Percentiles rank a stretch among this genome's conserved stretches.
Evolutionary conservation across 2,113 vertebrate species (phyloP).

Genomic region (Puffinus mauretanicus): DNA sequence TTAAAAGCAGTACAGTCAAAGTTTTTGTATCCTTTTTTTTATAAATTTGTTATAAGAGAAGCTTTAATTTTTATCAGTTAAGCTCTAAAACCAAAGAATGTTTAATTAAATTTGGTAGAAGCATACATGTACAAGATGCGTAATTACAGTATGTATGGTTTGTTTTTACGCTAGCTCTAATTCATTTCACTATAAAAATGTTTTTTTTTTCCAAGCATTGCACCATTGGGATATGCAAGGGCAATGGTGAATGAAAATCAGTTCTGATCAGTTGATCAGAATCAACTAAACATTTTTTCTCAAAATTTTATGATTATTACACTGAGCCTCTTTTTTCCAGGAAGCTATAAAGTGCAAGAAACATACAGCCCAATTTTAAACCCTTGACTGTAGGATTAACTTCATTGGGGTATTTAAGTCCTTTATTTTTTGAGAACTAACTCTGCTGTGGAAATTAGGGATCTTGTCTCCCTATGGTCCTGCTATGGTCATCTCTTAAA

Average conservation of each 20-base stretch:
- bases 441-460: not conserved
- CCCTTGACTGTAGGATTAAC: not conserved
- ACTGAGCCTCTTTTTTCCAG: not conserved
- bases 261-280: not conserved
- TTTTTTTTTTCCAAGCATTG: not conserved
- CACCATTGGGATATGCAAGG: not conserved
- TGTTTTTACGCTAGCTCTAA: not conserved
- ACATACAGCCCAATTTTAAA: not conserved
- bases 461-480: not conserved
- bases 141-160: not conserved
- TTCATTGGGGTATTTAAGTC: not conserved
- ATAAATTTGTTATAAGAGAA: not conserved
- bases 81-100: not conserved
- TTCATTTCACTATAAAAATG: not conserved
- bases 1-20: not conserved
- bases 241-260: not conserved
- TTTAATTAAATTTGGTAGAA: not conserved
- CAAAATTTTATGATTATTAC: not conserved
- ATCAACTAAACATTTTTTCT: not conserved
- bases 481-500: not conserved
- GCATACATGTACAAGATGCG: not conserved
- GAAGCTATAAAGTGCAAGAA: not conserved
- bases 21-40: not conserved
- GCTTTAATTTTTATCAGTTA: not conserved
- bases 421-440: not conserved